A percentile compares a stretch with the other conserved stretches of the same genome.
Conservation (phyloP, 2,888 invertebrate genomes). For the Hirtodrosophila trivittata region DNA sequence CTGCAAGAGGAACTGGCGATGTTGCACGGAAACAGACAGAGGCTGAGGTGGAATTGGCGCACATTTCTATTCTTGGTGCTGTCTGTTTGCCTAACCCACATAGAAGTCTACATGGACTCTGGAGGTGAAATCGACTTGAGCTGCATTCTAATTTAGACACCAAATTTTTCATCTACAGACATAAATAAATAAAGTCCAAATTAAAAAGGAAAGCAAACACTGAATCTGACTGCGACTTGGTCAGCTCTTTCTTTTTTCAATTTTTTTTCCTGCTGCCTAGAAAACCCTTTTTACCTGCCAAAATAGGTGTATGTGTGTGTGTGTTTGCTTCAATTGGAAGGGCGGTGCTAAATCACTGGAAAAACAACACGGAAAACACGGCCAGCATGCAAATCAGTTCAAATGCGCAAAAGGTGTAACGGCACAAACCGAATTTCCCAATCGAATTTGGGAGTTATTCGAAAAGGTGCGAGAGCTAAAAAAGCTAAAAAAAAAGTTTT, state of each 20-base stretch:
- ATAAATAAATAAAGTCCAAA: conserved; percentile 71
- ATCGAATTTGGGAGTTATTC: conserved; percentile 47
- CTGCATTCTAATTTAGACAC: conserved; percentile 77
- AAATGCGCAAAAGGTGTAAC: conserved; percentile 49
- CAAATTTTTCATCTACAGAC: conserved; percentile 44
- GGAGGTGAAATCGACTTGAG: conserved; percentile 60
- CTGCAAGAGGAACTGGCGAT: conserved; percentile 27
- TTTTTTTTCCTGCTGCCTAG: conserved; percentile 3
- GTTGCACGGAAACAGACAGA: conserved; percentile 3
- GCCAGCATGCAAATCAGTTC: conserved; percentile 66
- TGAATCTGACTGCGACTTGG: too few relatives aligned
- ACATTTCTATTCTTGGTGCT: conserved; percentile 44
- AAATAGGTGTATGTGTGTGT: too few relatives aligned
- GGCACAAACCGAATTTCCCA: conserved; percentile 55
- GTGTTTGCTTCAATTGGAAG: conserved; percentile 6
- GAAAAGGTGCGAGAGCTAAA: conserved; percentile 40
- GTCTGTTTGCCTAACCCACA: conserved; percentile 59
- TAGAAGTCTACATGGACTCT: conserved; percentile 19
- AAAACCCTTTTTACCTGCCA: background rate
- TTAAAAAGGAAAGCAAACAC: conserved; percentile 63
- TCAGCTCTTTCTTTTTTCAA: too few relatives aligned
- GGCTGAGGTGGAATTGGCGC: conserved; percentile 19
- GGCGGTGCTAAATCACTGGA: conserved; percentile 69
- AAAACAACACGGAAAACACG: conserved; percentile 64
- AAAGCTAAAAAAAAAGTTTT: conserved; percentile 4